These are phyloP conservation scores for Taxidea taxus DNA, from an alignment of 2,113 vertebrate genomes.

Conservation along the genomic window DNA sequence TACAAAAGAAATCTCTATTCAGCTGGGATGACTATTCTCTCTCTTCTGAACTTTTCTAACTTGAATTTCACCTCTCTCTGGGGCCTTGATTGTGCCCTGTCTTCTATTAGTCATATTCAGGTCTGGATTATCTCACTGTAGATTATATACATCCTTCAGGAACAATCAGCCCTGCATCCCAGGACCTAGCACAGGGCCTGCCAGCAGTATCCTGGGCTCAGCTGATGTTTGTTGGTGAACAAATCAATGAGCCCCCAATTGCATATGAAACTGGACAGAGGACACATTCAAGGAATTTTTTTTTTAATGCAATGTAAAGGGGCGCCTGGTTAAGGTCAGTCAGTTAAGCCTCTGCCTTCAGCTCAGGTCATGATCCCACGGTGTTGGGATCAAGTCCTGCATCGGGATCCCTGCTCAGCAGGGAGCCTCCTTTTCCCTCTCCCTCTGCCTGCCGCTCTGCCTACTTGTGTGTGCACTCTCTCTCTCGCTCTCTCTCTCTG, in stretches of 20 bases:
- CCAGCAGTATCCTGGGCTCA: not conserved
- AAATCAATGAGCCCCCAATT: not conserved
- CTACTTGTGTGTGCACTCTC: no score
- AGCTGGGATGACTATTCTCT: not conserved
- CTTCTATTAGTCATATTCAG: not conserved
- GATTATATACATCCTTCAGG: not conserved
- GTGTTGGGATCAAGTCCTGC: not conserved
- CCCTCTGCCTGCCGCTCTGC: no score
- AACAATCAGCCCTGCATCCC: not conserved
- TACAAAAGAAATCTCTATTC: not conserved
- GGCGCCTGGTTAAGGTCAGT: not conserved
- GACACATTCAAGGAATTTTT: not conserved
- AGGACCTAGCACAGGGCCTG: not conserved
- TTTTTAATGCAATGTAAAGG: no score
- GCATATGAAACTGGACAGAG: not conserved
- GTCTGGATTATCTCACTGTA: not conserved
- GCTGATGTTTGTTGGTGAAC: not conserved
- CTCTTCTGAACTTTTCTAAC: not conserved
- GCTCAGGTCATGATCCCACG: not conserved
- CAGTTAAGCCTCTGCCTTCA: not conserved
- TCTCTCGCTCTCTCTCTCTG: no score
- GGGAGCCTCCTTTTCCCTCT: no score
- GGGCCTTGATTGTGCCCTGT: not conserved
- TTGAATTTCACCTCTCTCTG: slow-evolving; percentile 8
- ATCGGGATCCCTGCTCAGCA: no score